These are phyloP conservation scores for Poecilobothrus nobilitatus DNA, from an alignment of 2,888 invertebrate genomes.

Conservation along the genomic window DNA sequence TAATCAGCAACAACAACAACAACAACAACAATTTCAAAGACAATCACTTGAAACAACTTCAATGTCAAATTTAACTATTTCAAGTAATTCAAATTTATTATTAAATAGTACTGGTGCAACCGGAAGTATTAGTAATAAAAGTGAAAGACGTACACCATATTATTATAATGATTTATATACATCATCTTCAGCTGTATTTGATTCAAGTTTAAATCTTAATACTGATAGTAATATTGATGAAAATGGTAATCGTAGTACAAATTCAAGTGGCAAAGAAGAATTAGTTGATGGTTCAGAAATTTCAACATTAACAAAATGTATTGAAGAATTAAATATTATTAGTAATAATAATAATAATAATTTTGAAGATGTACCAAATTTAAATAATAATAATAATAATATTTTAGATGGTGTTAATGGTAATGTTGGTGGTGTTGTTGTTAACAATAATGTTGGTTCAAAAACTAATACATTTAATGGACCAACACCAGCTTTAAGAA, in stretches of 20 bases:
- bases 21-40: constrained; percentile 15
- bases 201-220: constrained; percentile 39
- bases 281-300: constrained; percentile 21
- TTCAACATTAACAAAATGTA: constrained; percentile 14
- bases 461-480: constrained; percentile 5
- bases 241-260: constrained; percentile 20
- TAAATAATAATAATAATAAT: constrained; percentile 10
- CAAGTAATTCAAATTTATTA: constrained; percentile 25
- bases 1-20: constrained; percentile 20
- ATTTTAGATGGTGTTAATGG: not conserved
- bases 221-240: constrained; percentile 31
- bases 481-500: constrained; percentile 30
- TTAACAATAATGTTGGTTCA: constrained; percentile 14
- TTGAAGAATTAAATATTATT: not conserved
- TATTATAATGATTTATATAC: constrained; percentile 41
- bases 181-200: constrained; percentile 35
- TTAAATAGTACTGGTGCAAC: constrained; percentile 17
- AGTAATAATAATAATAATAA: constrained; percentile 9
- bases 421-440: constrained; percentile 13
- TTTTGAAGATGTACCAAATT: constrained; percentile 7
- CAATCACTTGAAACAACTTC: constrained; percentile 29
- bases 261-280: constrained; percentile 19
- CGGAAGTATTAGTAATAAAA: constrained; percentile 22
- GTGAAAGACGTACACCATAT: constrained; percentile 40
- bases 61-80: constrained; percentile 28